Base-by-base conservation (phyloP, 2,888 invertebrate genomes). In the Anticlea derivata region DNA sequence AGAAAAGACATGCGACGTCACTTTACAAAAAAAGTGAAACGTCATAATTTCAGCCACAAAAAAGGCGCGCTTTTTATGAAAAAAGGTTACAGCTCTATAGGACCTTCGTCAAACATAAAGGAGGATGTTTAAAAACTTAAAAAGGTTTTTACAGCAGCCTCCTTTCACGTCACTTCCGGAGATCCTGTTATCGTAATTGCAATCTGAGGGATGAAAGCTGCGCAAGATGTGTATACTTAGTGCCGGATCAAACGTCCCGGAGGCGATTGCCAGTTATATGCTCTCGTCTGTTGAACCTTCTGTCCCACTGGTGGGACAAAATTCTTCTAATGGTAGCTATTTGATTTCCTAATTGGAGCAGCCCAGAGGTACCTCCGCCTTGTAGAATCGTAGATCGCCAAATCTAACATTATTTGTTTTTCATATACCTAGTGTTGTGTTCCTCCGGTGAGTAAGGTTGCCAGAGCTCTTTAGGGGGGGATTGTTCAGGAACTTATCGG, bases 181-280 rank as follows among this genome's bases (percentile, higher is more conserved):
- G 29, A 38, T 31, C n/a, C n/a, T 29, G 29, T 22, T 55, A 60
- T 60, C 60, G 44, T 60, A 55, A 60, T 60, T 58, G 43, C 58
- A 45, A 60, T 60, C 60, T 60, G 35, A 7, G 37, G 29, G 43
- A 35, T 58, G 53, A 60, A 60, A 48, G 46, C 51, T 44, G 37
- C 7, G 29, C 22, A 49, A 29, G 53, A 47, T 50, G 47, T 33
- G 43, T 22, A 35, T 24, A 11, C 20, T 7, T 23, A 33, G 13
- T 33, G 35, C 29, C 10, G 29, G 23, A 38, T 37, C 43, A 30
- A 23, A 40, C 29, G 35, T 27, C 20, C n/a, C n/a, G n/a, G n/a
- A n/a, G 8, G 22, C 12, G 13, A 12, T 31, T 20, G 34, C 6
- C 2, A n/a, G n/a, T n/a, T n/a, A n/a, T n/a, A n/a, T n/a, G n/a